Conservation (phyloP, 2,888 invertebrate genomes). For the Drosophila meridiana region DNA sequence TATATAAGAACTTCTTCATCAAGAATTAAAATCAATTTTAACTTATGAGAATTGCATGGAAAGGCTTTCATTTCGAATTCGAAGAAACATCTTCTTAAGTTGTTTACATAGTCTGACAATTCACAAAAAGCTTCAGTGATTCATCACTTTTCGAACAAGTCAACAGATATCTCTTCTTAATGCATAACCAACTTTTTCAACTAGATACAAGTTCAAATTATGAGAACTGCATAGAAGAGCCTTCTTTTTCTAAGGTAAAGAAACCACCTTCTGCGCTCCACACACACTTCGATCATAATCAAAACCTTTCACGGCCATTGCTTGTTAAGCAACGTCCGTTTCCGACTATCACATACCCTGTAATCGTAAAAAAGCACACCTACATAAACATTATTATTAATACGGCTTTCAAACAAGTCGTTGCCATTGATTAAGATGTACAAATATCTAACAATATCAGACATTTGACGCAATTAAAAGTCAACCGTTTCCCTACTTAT, state of each 20-base stretch:
- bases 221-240: too few species aligned
- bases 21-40: too few species aligned
- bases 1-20: too few species aligned
- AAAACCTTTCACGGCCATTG: not conserved
- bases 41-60: not conserved
- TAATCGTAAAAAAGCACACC: not conserved
- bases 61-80: not conserved
- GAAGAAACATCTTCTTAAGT: not conserved
- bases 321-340: not conserved
- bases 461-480: constrained; percentile 23
- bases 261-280: too few species aligned
- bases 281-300: too few species aligned
- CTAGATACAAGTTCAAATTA: too few species aligned
- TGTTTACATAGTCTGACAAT: not conserved
- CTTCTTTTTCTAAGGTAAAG: too few species aligned
- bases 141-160: too few species aligned
- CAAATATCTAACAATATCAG: constrained; percentile 4
- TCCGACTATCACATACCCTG: not conserved
- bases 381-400: not conserved
- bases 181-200: too few species aligned
- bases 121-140: not conserved
- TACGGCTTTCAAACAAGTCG: constrained; percentile 3
- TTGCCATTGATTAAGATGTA: constrained; percentile 6
- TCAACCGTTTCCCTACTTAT: constrained; percentile 20
- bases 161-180: too few species aligned